phyloP scores from a whole-genome alignment of 2,113 vertebrate genomes.

The Terrapene triunguis region DNA sequence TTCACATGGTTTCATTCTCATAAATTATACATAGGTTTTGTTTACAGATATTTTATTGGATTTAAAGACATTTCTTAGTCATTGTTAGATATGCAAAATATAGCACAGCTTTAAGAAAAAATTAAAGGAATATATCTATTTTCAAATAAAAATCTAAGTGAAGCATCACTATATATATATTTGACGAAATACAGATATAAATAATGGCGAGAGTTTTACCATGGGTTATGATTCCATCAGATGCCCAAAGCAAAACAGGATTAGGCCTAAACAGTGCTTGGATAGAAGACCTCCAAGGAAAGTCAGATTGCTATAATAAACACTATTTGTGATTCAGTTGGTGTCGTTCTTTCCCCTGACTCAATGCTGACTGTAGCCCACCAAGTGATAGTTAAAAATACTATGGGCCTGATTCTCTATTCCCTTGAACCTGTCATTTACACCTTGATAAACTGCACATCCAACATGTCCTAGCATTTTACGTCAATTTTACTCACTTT shows the following conservation, averaged over 20 bases:
- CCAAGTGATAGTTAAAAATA: background rate
- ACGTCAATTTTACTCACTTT: background rate
- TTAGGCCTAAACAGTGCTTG: background rate
- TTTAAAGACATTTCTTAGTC: background rate
- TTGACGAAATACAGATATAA: background rate
- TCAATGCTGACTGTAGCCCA: background rate
- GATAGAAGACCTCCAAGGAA: constrained; percentile 30
- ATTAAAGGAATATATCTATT: constrained; percentile 12
- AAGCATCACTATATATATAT: background rate
- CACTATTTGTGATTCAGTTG: background rate
- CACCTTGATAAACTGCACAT: background rate
- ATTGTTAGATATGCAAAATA: background rate
- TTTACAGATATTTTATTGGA: background rate
- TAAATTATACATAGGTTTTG: background rate
- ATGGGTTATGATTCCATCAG: background rate
- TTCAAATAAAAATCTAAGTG: constrained; percentile 1
- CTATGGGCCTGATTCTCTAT: background rate
- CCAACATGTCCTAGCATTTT: constrained; percentile 3
- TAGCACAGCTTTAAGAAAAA: background rate
- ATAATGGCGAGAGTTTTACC: background rate
- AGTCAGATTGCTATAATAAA: background rate
- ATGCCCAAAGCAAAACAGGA: background rate
- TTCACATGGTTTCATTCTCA: background rate
- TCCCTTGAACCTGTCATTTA: constrained; percentile 57
- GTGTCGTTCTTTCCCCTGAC: background rate